phyloP scores from a whole-genome alignment of 2,113 vertebrate species.

The Cricetomys ansorgei region DNA sequence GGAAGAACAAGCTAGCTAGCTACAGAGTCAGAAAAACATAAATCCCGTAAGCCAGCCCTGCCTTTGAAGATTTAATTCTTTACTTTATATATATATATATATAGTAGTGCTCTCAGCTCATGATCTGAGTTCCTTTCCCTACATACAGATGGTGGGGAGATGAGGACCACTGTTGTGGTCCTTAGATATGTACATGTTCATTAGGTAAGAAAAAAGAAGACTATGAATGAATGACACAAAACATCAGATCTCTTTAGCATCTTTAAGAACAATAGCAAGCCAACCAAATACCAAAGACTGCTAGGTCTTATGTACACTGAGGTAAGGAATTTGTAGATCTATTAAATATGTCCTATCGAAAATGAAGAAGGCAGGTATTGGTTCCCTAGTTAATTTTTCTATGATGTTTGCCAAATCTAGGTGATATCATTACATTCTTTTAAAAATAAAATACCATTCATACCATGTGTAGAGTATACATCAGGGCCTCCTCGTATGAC shows the following conservation, averaged over 20 bases:
- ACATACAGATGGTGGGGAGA: slow-evolving; percentile 82
- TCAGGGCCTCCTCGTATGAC: slow-evolving; percentile 69
- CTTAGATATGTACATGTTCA: no score
- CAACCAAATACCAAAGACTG: slow-evolving; percentile 53
- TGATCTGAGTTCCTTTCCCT: slow-evolving; percentile 77
- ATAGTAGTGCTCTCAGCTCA: slow-evolving; percentile 75
- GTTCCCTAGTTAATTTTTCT: slow-evolving; percentile 54
- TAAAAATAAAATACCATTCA: slow-evolving; percentile 68
- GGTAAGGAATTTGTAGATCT: slow-evolving; percentile 19
- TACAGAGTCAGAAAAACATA: slow-evolving; percentile 79
- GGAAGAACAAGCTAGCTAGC: slow-evolving; percentile 77
- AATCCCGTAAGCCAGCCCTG: slow-evolving; percentile 72
- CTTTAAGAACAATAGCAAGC: slow-evolving; percentile 76
- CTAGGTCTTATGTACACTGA: not conserved
- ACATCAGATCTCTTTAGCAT: slow-evolving; percentile 76
- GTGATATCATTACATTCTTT: slow-evolving; percentile 61
- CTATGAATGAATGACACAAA: slow-evolving; percentile 82
- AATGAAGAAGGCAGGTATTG: not conserved
- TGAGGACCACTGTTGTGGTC: slow-evolving; percentile 83
- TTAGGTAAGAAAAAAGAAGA: slow-evolving; percentile 80
- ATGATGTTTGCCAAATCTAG: slow-evolving; percentile 63
- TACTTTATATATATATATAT: slow-evolving; percentile 74
- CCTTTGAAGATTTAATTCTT: slow-evolving; percentile 82
- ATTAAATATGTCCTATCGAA: slow-evolving; percentile 22
- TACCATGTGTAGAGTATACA: slow-evolving; percentile 41